phyloP scores from a whole-genome alignment of 2,888 invertebrate species.

The Laspeyria flexula region DNA sequence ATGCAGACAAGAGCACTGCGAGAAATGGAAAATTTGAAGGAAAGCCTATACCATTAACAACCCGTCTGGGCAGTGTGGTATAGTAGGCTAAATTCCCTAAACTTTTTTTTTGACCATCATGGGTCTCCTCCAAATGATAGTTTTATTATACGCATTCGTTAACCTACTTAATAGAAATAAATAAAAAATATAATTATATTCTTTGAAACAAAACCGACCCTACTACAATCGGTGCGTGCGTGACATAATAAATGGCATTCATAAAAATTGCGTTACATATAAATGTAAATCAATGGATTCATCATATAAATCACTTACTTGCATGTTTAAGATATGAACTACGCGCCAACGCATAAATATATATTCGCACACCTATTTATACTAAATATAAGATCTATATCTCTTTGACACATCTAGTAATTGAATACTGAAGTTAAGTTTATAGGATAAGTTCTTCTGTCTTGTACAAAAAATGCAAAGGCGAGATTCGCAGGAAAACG shows the following conservation, averaged over 20 bases:
- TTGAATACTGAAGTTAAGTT: background rate
- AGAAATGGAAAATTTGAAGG: no score
- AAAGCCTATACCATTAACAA: no score
- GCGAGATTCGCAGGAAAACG: slow-evolving; percentile 19
- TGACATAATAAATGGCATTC: background rate
- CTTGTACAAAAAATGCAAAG: slow-evolving; percentile 1
- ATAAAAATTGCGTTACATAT: background rate
- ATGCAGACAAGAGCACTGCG: no score
- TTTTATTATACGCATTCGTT: no score
- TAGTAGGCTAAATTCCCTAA: no score
- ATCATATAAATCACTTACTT: background rate
- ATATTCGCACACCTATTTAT: no score
- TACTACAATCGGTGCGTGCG: background rate
- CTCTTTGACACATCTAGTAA: background rate
- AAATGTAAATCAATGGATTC: background rate
- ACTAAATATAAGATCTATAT: background rate
- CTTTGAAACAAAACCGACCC: background rate
- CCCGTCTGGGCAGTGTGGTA: no score
- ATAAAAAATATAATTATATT: background rate
- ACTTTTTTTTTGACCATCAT: no score
- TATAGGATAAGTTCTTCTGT: background rate
- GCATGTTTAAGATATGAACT: background rate
- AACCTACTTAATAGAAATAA: no score
- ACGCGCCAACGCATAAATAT: background rate
- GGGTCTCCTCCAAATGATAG: no score